Percentiles rank a stretch among this genome's conserved stretches.
Conservation (phyloP, 2,888 invertebrate species). For the Augochlorella aurata region DNA sequence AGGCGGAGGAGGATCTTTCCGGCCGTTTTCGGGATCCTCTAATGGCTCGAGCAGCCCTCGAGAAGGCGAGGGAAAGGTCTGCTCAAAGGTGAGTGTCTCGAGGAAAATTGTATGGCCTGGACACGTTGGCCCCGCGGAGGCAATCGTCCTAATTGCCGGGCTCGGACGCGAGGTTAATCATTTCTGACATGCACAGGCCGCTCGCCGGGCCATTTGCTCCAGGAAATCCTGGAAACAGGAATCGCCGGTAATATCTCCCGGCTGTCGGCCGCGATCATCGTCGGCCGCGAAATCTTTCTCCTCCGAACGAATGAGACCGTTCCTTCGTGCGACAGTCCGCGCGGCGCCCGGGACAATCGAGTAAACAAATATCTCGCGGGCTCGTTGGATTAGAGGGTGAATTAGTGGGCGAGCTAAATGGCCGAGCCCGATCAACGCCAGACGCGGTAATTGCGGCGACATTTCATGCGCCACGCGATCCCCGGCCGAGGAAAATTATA, state of each 20-base stretch:
- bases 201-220: slow-evolving; percentile 30
- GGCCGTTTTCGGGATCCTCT: slow-evolving; percentile 40
- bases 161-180: slow-evolving; percentile 71
- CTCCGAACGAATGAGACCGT: neutral
- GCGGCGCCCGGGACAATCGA: neutral
- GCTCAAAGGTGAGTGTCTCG: slow-evolving; percentile 47
- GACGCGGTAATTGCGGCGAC: slow-evolving; percentile 52
- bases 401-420: neutral
- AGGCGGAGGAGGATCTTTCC: neutral
- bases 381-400: neutral
- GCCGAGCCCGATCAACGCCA: slow-evolving; percentile 16
- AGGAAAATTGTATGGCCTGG: slow-evolving; percentile 62
- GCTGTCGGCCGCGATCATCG: slow-evolving; percentile 18
- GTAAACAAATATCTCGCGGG: neutral
- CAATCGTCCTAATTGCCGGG: slow-evolving; percentile 72
- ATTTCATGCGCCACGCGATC: slow-evolving; percentile 53
- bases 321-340: neutral
- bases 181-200: slow-evolving; percentile 64
- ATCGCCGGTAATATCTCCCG: slow-evolving; percentile 26
- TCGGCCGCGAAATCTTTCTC: neutral
- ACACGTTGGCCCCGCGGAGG: slow-evolving; percentile 42
- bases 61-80: slow-evolving; percentile 25
- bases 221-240: slow-evolving; percentile 22
- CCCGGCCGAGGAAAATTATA: slow-evolving; percentile 55
- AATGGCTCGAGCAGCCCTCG: slow-evolving; percentile 36